Evolutionary conservation across 2,113 vertebrate species (phyloP), one percentile per base, ranked within the genome.

Genomic region (Pseudolaguvia tuberculata): DNA sequence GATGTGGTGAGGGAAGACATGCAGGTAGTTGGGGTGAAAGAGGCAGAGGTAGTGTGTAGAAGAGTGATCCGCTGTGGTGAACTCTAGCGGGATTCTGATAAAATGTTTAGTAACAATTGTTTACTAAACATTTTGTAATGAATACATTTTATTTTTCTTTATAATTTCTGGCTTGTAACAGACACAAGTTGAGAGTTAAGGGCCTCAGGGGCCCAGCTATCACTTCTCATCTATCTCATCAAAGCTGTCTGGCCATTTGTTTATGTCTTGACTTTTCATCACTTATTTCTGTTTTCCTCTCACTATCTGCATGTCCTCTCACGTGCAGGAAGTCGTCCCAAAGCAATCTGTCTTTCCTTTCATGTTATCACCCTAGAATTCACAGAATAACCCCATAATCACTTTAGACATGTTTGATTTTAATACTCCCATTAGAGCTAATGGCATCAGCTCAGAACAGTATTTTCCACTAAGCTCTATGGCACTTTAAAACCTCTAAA

Each of bases 371-470:
- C 31, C 47, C 45, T 14, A 58, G 47, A 59, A 61, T 51, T 73
- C 57, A 63, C 17, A 71, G 39, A 65, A 47, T 70, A 57, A 77
- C 71, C 63, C 69, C 73, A 74, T 77, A 80, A 80, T 77, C 65
- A 77, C 75, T 77, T 80, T 73, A 73, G 66, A 58, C 51, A 70
- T 66, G 71, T 70, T 66, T 80, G 52, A 55, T 70, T 67, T 52
- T 55, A 84, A 83, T 82, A 87, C 85, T 88, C 85, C 89, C 87
- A n/a, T 88, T 42, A n/a, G 70, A 48, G 75, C 70, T 42, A 66
- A 12, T 39, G 72, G 58, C 31, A 6, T 45, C 51, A 55, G 25
- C 58, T 73, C 21, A 66, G 63, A 66, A 66, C 63, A 27, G 42
- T 52, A 63, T 25, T 62, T 42, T 52, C 29, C 6, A 18, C 21